Percentiles rank a stretch among this genome's conserved stretches.
Evolutionary conservation across 2,113 vertebrate species (phyloP).

Genomic region (Felis catus): DNA sequence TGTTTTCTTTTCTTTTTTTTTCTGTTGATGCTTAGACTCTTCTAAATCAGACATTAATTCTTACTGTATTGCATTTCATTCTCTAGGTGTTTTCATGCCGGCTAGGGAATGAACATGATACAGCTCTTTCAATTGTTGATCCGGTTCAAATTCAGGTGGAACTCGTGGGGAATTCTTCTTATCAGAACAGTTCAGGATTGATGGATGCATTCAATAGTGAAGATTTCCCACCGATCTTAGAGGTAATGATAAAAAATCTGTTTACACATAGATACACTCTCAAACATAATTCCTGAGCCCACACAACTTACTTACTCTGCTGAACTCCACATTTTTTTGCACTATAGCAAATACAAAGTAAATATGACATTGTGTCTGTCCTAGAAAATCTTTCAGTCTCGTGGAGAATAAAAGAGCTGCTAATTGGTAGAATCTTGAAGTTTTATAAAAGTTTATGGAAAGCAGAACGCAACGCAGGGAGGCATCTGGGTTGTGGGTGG

Average conservation of each 20-base stretch:
- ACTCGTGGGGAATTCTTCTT: conserved; percentile 94
- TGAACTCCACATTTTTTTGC: not conserved
- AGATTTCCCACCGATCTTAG: conserved; percentile 95
- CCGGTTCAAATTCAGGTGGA: conserved; percentile 97
- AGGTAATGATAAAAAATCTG: conserved; percentile 85
- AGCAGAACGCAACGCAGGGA: not conserved
- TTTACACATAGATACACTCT: fast-evolving
- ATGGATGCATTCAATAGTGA: conserved; percentile 97
- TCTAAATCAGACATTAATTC: not conserved
- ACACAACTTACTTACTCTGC: not conserved
- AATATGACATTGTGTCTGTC: not conserved
- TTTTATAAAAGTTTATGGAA: not conserved
- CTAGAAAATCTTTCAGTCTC: not conserved
- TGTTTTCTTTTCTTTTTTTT: not conserved
- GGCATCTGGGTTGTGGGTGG: not conserved
- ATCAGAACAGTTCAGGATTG: conserved; percentile 94
- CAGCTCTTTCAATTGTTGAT: conserved; percentile 96
- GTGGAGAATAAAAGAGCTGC: not conserved
- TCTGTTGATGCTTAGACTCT: not conserved
- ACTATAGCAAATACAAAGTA: not conserved
- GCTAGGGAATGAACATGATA: conserved; percentile 96
- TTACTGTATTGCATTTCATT: not conserved
- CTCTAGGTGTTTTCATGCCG: conserved; percentile 97
- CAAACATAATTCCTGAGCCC: no score
- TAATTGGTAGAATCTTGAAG: not conserved